Evolutionary conservation across 2,113 vertebrate species (phyloP).

Genomic region (Hystrix brachyura): DNA sequence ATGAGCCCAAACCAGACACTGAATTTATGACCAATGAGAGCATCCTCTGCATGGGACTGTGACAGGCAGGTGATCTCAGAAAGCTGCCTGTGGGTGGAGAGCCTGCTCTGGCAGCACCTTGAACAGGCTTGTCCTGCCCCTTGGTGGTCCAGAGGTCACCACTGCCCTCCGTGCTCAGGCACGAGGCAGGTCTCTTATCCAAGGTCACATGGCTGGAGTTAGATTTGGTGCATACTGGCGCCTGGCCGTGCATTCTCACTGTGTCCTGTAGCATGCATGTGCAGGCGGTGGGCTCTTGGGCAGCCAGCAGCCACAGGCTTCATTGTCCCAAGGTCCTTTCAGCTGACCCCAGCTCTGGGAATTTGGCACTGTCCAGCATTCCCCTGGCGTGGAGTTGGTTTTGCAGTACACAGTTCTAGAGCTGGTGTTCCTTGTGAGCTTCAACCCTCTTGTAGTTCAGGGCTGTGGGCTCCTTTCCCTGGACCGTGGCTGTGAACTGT

Average conservation of each 20-base stretch:
- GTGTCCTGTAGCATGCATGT: fast-evolving
- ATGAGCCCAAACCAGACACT: background rate
- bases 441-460: too few relatives aligned
- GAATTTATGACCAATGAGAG: background rate
- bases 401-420: background rate
- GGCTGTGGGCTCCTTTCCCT: background rate
- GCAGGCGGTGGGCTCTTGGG: background rate
- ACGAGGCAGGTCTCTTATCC: background rate
- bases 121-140: background rate
- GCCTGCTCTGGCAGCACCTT: background rate
- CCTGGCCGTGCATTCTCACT: background rate
- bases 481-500: background rate
- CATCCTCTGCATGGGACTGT: background rate
- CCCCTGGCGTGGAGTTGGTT: background rate
- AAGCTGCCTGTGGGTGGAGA: fast-evolving
- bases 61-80: background rate
- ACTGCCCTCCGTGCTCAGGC: background rate
- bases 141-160: background rate
- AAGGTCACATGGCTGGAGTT: background rate
- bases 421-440: background rate
- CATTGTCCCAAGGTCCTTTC: background rate
- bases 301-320: background rate
- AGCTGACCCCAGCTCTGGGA: background rate
- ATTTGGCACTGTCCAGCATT: fast-evolving
- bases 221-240: fast-evolving